Evolutionary conservation across 2,113 vertebrate genomes (phyloP), one percentile per base, ranked within the genome.

Genomic region (Piprites chloris): DNA sequence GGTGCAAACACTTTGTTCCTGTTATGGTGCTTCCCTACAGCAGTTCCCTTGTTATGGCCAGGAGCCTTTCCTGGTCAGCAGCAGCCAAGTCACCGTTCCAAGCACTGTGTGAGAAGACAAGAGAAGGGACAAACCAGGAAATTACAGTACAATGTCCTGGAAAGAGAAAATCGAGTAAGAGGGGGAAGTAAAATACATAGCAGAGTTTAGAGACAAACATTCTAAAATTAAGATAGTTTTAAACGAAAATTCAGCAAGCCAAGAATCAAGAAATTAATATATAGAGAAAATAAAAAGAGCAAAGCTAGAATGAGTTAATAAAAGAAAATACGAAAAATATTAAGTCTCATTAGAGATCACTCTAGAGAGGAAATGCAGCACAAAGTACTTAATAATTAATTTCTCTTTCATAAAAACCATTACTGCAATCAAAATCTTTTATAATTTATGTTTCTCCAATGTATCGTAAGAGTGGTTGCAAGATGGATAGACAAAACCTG

Each of bases 1-100:
- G 62, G 3, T 0, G 21, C 18, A 81, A 71, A 78, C 4, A 27
- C 20, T n/a, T 12, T 39, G 55, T 9, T 74, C 32, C 17, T 20
- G 22, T 21, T 28, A 10, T 0, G 9, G 33, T 0, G 0, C 5
- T 44, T 19, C 11, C 14, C 74, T 37, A n/a, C 0, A 41, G 44
- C 22, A 8, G 14, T 3, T 63, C 56, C 66, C 52, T 27, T 28
- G 26, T 20, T 27, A 65, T 0, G 6, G 61, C 20, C 13, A 0
- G 39, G 11, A 71, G 73, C 27, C 74, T 42, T n/a, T 74, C n/a
- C n/a, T n/a, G 30, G 39, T 39, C 73, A 68, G 32, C 47, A 78
- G 12, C 65, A 87, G 20, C 11, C 59, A 79, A 86, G 85, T 15
- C 37, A 28, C 11, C 49, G 24, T 11, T 58, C 56, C 56, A 68